Evolutionary conservation across 2,888 invertebrate species (phyloP), one percentile per base, ranked within the genome.

Genomic region (Flexamia atlantica): DNA sequence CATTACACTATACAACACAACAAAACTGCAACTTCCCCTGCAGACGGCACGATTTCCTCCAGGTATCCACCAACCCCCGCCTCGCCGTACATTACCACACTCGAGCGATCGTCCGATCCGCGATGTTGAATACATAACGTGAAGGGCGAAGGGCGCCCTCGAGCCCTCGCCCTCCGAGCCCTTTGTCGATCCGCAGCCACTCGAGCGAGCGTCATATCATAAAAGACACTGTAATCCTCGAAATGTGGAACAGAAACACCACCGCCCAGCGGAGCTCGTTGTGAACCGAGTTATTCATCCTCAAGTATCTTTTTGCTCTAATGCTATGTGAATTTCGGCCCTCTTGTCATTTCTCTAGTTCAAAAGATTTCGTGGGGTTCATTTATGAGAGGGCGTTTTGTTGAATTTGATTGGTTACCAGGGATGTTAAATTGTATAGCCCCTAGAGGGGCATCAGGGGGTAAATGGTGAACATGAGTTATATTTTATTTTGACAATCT

Each of bases 111-210:
- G 64, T 64, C 64, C 64, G 25, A 64, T 30, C 57, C 64, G 14
- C 40, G 72, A 72, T 72, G 72, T 36, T 68, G 72, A 72, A 72
- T 72, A 72, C 72, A 72, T 40, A 72, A 40, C 42, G 40, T 72
- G 40, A 72, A 72, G 72, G 72, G 72, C 3, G 30, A 64, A 12
- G 23, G 23, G 23, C 57, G 23, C 25, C 57, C 57, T 23, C 57
- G 3, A 20, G 23, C 57, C 57, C 57, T 3, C 2, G 50, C 20
- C 46, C 7, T 17, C 46, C 46, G 4, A 20, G 72, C 40, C 40
- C 72, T 72, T 72, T 72, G 72, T 72, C 32, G 30, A 72, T 72
- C 64, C 64, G n/a, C 4, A 72, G 40, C 30, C 40, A 64, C 40
- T 20, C n/a, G 17, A 30, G 36, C 72, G 40, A 36, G 72, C 72